These are phyloP conservation scores for Microcebus jonahi DNA, from an alignment of 2,113 vertebrate genomes.

Conservation along the genomic window DNA sequence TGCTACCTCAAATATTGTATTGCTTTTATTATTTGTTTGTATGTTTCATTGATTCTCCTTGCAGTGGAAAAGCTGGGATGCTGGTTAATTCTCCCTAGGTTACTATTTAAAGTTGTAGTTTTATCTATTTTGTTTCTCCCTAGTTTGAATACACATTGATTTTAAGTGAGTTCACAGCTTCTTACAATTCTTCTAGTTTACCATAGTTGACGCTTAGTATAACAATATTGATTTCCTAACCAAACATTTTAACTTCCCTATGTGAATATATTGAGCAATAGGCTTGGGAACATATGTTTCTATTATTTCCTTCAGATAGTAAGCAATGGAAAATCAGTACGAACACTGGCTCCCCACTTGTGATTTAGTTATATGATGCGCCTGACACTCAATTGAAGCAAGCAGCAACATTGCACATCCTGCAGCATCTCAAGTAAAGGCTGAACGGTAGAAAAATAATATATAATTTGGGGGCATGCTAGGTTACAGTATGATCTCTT, in stretches of 20 bases:
- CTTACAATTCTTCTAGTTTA: constrained; percentile 67
- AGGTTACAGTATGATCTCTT: neutral
- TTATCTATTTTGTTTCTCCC: constrained; percentile 74
- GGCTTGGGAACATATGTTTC: constrained; percentile 51
- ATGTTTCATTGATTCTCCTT: constrained; percentile 63
- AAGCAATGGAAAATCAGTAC: constrained; percentile 45
- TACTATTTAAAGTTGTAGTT: constrained; percentile 68
- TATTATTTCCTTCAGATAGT: constrained; percentile 71
- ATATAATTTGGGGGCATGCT: neutral
- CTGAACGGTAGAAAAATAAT: neutral
- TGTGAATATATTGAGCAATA: constrained; percentile 77
- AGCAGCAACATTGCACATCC: neutral
- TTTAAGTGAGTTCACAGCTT: constrained; percentile 79
- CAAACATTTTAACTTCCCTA: constrained; percentile 82
- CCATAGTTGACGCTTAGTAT: constrained; percentile 73
- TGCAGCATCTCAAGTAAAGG: neutral
- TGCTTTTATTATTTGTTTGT: constrained; percentile 69
- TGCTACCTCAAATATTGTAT: constrained; percentile 19
- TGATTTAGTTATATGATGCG: constrained; percentile 61
- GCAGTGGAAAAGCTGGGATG: constrained; percentile 42
- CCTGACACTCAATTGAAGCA: neutral
- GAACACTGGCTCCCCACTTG: constrained; percentile 4
- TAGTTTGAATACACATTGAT: constrained; percentile 81
- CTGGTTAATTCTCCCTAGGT: constrained; percentile 63
- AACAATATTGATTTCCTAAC: constrained; percentile 85